Percentiles rank a stretch among this genome's conserved stretches.
Conservation (phyloP, 35 echinoderm and acorn worm species). For the Ophiothrix spiculata region DNA sequence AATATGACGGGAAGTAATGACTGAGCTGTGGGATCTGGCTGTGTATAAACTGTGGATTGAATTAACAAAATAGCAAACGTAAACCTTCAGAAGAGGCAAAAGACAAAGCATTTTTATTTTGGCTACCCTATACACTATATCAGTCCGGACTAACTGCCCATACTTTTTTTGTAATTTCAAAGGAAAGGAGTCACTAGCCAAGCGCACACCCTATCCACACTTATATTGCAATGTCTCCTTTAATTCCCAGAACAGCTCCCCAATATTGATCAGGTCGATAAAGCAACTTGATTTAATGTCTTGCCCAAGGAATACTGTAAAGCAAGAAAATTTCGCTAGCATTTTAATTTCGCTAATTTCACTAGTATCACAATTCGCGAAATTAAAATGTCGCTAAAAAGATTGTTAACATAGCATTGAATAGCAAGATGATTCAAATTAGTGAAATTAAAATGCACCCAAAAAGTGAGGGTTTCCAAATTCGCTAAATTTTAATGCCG, state of each 20-base stretch:
- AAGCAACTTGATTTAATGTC: not conserved
- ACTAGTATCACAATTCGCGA: no score
- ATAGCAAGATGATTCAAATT: no score
- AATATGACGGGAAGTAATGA: slow-evolving; percentile 43
- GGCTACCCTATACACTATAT: not conserved
- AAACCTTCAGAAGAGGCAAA: not conserved
- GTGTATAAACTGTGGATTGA: slow-evolving; percentile 43
- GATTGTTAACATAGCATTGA: no score
- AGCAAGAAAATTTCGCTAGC: no score
- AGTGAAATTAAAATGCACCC: no score
- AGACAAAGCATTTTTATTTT: not conserved
- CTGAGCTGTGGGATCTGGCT: slow-evolving; percentile 33
- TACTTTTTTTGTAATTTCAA: not conserved
- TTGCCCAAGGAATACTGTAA: no score
- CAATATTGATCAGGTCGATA: no score
- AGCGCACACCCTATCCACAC: no score
- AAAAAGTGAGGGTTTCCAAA: no score
- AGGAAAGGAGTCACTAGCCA: not conserved
- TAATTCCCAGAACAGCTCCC: not conserved
- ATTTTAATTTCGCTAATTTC: no score
- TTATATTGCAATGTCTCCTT: not conserved
- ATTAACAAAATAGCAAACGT: not conserved
- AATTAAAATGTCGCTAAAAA: no score
- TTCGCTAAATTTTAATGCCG: no score
- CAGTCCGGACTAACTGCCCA: not conserved